Evolutionary conservation across 2,888 invertebrate genomes (phyloP).

Genomic region (Pachycephus smyrnensis): DNA sequence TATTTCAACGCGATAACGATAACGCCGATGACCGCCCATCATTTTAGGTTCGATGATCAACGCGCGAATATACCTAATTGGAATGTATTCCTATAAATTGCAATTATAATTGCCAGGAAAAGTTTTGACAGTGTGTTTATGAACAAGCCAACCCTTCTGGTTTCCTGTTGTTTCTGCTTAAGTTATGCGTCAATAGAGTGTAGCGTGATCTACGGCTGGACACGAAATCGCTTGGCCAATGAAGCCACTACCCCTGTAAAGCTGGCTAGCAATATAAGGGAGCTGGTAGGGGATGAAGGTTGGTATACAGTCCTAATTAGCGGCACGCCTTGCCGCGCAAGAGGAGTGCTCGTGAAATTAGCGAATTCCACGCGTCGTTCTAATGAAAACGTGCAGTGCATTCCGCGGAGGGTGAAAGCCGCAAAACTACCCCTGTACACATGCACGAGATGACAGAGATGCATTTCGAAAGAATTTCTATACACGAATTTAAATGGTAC

Average conservation of each 20-base stretch:
- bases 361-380: neutral
- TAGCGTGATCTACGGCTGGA: neutral
- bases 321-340: neutral
- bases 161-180: neutral
- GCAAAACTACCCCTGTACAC: neutral
- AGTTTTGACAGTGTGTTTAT: neutral
- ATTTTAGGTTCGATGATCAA: neutral
- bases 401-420: neutral
- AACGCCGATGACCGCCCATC: neutral
- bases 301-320: neutral
- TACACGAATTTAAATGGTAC: neutral
- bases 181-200: neutral
- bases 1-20: neutral
- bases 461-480: neutral
- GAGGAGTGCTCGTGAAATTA: neutral
- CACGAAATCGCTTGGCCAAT: neutral
- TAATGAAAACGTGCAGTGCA: neutral
- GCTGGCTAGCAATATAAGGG: neutral
- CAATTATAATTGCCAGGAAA: neutral
- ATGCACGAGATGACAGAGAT: neutral
- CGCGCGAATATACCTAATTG: neutral
- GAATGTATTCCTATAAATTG: neutral
- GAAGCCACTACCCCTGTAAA: neutral
- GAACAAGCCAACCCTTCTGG: neutral
- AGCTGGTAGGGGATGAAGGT: neutral